Conservation (phyloP, 2,888 invertebrate genomes). For the Dermolepida albohirtum region DNA sequence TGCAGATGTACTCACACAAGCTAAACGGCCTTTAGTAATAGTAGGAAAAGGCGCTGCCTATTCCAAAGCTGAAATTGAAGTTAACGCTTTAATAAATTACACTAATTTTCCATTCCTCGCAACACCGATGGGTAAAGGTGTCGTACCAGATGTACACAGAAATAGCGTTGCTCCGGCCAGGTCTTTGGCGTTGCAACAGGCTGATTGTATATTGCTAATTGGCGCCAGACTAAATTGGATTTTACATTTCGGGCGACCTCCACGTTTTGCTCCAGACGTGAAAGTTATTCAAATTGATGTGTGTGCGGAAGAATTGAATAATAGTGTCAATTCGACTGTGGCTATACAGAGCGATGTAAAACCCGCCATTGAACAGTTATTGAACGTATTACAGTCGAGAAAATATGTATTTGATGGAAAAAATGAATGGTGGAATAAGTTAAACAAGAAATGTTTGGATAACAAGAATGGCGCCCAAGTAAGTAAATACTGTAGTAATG, state of each 20-base stretch:
- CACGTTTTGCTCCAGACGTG: constrained; percentile 83
- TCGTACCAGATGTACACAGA: constrained; percentile 76
- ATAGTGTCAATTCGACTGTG: constrained; percentile 83
- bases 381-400: constrained; percentile 69
- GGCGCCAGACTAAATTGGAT: constrained; percentile 98
- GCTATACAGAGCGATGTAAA: constrained; percentile 88
- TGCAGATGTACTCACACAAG: constrained; percentile 74
- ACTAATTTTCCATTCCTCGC: constrained; percentile 90
- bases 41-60: constrained; percentile 82
- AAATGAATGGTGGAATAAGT: constrained; percentile 81
- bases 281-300: constrained; percentile 94
- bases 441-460: constrained; percentile 77
- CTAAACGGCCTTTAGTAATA: constrained; percentile 88
- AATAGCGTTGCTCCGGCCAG: constrained; percentile 85
- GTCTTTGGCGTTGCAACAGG: constrained; percentile 85
- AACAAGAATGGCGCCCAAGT: constrained; percentile 80
- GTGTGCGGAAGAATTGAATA: constrained; percentile 90
- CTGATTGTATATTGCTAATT: constrained; percentile 88
- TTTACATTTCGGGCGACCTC: constrained; percentile 93
- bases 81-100: constrained; percentile 76
- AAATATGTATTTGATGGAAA: constrained; percentile 70
- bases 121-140: constrained; percentile 95
- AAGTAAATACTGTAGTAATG: constrained; percentile 51
- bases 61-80: constrained; percentile 78
- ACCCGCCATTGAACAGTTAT: constrained; percentile 76